Evolutionary conservation across 1,140 invertebrate genomes (phyloP).

Genomic region (Agrypnia vestita): DNA sequence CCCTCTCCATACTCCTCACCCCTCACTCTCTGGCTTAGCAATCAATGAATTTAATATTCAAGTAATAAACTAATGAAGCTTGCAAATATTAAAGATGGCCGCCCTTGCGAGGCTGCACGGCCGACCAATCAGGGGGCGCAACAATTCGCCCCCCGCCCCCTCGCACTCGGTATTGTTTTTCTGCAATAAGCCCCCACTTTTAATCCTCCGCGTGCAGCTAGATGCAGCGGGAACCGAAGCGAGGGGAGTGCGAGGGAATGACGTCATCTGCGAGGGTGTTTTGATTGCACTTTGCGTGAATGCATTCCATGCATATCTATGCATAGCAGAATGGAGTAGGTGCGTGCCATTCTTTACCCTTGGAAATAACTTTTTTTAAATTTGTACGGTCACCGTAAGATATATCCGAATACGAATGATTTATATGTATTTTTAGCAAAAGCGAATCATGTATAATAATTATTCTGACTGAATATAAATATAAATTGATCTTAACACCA

Average conservation of each 20-base stretch:
- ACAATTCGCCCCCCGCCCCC: conserved; percentile 1
- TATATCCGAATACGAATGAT: no score
- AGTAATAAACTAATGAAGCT: not conserved
- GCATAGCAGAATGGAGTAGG: not conserved
- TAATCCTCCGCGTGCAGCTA: conserved; percentile 28
- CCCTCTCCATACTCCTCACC: no score
- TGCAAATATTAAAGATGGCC: conserved; percentile 28
- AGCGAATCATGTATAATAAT: no score
- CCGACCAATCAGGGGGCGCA: conserved; percentile 24
- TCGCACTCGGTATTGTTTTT: conserved; percentile 24
- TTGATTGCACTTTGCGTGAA: conserved; percentile 39
- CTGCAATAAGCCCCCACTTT: conserved; percentile 32
- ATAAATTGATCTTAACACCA: no score
- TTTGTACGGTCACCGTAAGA: no score
- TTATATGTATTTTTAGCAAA: no score
- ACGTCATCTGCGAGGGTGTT: conserved; percentile 30
- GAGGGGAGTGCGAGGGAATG: not conserved
- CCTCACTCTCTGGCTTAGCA: no score
- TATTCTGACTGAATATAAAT: no score
- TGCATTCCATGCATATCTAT: conserved; percentile 23
- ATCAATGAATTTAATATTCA: conserved; percentile 10
- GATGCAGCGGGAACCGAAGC: not conserved
- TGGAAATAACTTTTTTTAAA: no score
- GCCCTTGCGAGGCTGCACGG: not conserved
- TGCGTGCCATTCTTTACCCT: not conserved